phyloP scores from a whole-genome alignment of 2,113 vertebrate species.

The Sterna hirundo region DNA sequence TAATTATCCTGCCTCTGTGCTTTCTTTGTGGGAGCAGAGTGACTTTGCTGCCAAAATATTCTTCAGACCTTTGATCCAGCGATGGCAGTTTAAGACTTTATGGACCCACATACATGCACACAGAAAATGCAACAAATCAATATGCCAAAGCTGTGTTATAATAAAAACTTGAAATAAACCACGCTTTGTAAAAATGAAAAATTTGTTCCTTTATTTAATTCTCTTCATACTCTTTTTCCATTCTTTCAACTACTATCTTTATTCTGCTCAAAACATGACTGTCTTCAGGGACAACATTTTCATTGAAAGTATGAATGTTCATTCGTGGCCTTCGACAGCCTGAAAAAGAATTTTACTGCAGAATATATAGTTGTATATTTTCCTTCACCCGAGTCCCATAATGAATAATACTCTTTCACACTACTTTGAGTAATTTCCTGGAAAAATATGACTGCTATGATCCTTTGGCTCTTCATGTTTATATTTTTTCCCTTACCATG shows the following conservation, averaged over 20 bases:
- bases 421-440: not conserved
- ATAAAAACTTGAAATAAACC: not conserved
- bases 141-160: not conserved
- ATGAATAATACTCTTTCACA: slow-evolving; percentile 24
- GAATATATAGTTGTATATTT: not conserved
- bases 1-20: no score
- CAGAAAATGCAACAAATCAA: not conserved
- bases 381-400: not conserved
- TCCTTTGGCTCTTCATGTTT: not conserved
- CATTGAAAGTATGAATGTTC: slow-evolving; percentile 48
- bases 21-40: not conserved
- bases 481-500: not conserved
- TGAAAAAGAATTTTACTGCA: not conserved
- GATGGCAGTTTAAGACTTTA: not conserved
- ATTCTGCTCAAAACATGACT: slow-evolving; percentile 22
- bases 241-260: slow-evolving; percentile 36
- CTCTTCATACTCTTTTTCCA: not conserved
- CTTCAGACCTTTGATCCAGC: not conserved
- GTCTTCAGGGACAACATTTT: slow-evolving; percentile 18
- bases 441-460: not conserved
- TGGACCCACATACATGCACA: rapidly evolving
- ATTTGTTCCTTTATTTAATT: not conserved
- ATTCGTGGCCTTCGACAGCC: slow-evolving; percentile 31
- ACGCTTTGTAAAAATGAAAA: not conserved
- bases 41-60: not conserved